A percentile compares a stretch with the other conserved stretches of the same genome.
phyloP scores from a whole-genome alignment of 1,140 invertebrate species.

The Micrasema minimum region DNA sequence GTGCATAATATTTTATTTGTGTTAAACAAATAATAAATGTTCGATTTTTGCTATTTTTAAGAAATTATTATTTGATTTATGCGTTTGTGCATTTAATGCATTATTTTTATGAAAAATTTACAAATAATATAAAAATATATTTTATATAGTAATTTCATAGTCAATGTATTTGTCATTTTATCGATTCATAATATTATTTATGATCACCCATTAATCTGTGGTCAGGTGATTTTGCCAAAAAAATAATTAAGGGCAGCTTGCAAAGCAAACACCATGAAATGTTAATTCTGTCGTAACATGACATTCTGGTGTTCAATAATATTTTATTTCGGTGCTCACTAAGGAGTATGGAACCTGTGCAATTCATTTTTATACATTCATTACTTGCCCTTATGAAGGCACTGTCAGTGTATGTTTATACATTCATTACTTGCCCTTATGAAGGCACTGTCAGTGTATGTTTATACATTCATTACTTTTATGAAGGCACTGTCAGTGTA shows the following conservation, averaged over 20 bases:
- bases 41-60: conserved; percentile 2
- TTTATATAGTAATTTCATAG: conserved; percentile 8
- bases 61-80: conserved; percentile 17
- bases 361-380: conserved; percentile 33
- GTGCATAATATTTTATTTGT: no score
- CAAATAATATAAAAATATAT: conserved; percentile 15
- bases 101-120: conserved; percentile 23
- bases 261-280: conserved; percentile 2
- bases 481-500: conserved; percentile 25
- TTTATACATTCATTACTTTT: conserved; percentile 38
- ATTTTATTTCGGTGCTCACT: not conserved
- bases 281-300: not conserved
- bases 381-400: conserved; percentile 29
- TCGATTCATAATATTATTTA: not conserved
- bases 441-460: conserved; percentile 25
- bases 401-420: conserved; percentile 29
- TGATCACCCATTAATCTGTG: conserved; percentile 1
- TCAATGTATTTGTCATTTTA: conserved; percentile 11
- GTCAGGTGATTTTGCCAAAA: not conserved
- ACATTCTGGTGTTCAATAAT: no score
- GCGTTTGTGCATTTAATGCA: conserved; percentile 18
- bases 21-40: no score
- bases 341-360: conserved; percentile 22
- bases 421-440: conserved; percentile 38
- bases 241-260: not conserved